These are phyloP conservation scores for Hetaerina americana DNA, from an alignment of 1,140 invertebrate species.

Conservation along the genomic window DNA sequence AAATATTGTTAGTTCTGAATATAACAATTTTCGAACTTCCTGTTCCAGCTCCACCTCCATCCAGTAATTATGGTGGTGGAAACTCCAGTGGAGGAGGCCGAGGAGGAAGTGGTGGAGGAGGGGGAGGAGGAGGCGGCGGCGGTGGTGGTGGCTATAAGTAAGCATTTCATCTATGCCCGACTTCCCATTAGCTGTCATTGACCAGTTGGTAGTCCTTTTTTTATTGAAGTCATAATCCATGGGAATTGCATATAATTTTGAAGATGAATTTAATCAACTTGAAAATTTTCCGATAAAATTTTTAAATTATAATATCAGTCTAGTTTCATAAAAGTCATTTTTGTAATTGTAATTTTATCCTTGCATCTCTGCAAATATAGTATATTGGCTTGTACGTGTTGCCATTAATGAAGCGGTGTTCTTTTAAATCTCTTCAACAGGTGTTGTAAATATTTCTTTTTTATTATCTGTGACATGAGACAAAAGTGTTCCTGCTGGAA, in stretches of 20 bases:
- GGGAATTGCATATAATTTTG: neutral
- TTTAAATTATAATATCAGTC: no score
- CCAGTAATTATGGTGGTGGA: slow-evolving; percentile 7
- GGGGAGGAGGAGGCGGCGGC: slow-evolving; percentile 14
- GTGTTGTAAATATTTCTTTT: neutral
- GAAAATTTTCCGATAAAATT: no score
- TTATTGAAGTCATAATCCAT: neutral
- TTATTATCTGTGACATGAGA: slow-evolving; percentile 2
- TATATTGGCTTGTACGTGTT: neutral
- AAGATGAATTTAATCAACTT: no score
- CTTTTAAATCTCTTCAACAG: slow-evolving; percentile 6
- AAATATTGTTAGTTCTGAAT: no score
- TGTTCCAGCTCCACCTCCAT: neutral
- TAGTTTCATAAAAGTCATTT: no score
- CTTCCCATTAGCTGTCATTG: neutral
- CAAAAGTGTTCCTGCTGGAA: neutral
- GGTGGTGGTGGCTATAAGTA: slow-evolving; percentile 17
- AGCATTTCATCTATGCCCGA: slow-evolving; percentile 4
- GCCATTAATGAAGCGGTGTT: slow-evolving; percentile 6
- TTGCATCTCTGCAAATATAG: neutral
- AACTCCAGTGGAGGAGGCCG: slow-evolving; percentile 9
- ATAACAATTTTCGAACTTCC: no score
- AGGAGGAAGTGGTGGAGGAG: slow-evolving; percentile 15
- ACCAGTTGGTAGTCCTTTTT: neutral
- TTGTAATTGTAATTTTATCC: neutral